Evolutionary conservation across 2,797 vertebrate species (phyloP), one percentile per base, ranked within the genome.

Genomic region (Rhynchotus rufescens): DNA sequence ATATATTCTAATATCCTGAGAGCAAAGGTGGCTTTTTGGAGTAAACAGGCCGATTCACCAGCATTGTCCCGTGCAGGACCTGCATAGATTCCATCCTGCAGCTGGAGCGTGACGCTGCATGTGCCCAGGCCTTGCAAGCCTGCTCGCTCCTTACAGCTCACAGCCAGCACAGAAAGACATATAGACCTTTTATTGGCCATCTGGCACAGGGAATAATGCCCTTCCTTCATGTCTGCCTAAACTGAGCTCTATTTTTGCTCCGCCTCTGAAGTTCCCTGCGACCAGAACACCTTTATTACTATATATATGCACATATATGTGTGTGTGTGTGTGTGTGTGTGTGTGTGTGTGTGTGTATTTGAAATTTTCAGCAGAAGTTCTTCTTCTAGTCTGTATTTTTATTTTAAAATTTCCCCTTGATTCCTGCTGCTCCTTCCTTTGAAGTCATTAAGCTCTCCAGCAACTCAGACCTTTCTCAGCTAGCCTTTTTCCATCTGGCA

Each of bases 401-500:
- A 84, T 89, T 89, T 89, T 56, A 68, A 81, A 89, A 64, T 85
- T 89, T 87, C 76, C 67, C 62, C 82, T 86, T 75, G 66, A 40
- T 59, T 84, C 54, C 67, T 81, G 36, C 72, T 17, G 11, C 76
- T 87, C 22, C n/a, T 90, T 83, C 66, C 60, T 90, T 73, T 89
- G 64, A 94, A 93, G 74, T 81, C 52, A 54, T 76, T 90, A 64
- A 71, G 44, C 45, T 92, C 79, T 83, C 80, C 61, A 86, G 65
- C 12, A 83, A 59, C 67, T 88, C 65, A 71, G 65, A 42, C 68
- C 75, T 84, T 89, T 94, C 84, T 89, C 84, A 65, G 81, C 45
- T 89, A 92, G 71, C 44, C 32, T 90, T 93, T 95, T 92, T 71
- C 88, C 71, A 80, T 89, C 71, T 86, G 74, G 64, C 85, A 76